Evolutionary conservation across 2,888 invertebrate species (phyloP), one percentile per base, ranked within the genome.

Genomic region (Bugulina stolonifera): DNA sequence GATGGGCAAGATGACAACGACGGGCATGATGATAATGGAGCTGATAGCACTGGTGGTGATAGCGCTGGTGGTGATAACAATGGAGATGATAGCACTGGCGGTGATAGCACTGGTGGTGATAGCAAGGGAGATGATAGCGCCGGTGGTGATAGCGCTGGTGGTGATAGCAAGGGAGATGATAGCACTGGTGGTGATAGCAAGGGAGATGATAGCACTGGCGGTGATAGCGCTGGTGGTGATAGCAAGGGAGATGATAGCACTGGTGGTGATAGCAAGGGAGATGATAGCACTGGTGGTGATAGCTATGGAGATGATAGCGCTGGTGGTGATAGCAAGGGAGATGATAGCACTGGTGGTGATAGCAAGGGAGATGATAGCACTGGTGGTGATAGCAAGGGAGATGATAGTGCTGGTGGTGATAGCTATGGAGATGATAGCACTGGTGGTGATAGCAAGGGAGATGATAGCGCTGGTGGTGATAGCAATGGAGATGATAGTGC

Each of bases 221-320:
- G n/a, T 25, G 55, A 55, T 25, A 25, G 55, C 55, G 3, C 3
- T 25, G 55, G 25, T 25, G 55, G 55, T 55, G 25, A 25, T 55
- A 18, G 25, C 55, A 25, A 25, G 5, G 55, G 25, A 10, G 55
- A 55, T 25, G 58, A 73, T 22, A 32, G 35, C 54, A 64, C 3
- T 25, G 35, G 57, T 54, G 54, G 64, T 54, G 23, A 52, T 69
- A 73, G 73, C 58, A 64, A 93, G 18, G 43, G 54, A n/a, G 29
- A 34, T 27, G 72, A 73, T 54, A 54, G 54, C 54, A 43, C 5
- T 23, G 73, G 29, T 73, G 73, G 35, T 29, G 72, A 69, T 72
- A 32, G 35, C 52, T 27, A 35, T 34, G 72, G 29, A n/a, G 52
- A 73, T 58, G 72, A 69, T 69, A 25, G 52, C 54, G 34, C 1